Evolutionary conservation across 2,888 invertebrate species (phyloP), one percentile per base, ranked within the genome.

Genomic region (Ctenicera cuprea): DNA sequence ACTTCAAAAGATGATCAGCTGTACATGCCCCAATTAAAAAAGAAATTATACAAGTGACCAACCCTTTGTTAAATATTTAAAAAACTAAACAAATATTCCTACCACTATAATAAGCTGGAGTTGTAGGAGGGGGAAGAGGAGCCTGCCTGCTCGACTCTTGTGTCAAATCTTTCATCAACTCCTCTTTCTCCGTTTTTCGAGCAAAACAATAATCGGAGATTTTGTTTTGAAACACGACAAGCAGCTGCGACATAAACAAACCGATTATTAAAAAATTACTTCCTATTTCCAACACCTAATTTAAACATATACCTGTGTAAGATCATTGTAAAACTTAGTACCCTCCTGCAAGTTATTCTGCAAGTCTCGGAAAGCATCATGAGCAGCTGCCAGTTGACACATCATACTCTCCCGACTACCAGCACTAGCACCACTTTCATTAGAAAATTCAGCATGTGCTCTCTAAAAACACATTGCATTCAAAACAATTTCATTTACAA

Each of bases 181-280:
- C 99, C 82, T 99, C 99, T 87, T 99, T 99, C 88, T 99, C 99
- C 0, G 99, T 99, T 89, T 97, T 97, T 37, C 99, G 94, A 43
- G 99, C 99, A 88, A 99, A 99, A 87, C 97, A 97, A 88, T 95
- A 99, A 89, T 99, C 99, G 7, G 95, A 94, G 75, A 99, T 96
- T 89, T 99, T 99, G 88, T 95, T 97, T 90, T 99, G 99, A 89
- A 98, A 97, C 70, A 94, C 94, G 16, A 99, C 93, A 85, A 99
- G 89, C 82, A 99, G 88, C 90, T 97, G 90, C 64, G 84, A 84
- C 76, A 61, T 14, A 43, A 38, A 61, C 8, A n/a, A 61, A 59
- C 9, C 52, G 71, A 16, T 57, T 3, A 57, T 11, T 45, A n/a
- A 43, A n/a, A n/a, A 14, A 4, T 16, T n/a, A 1, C n/a, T 5